phyloP scores from a whole-genome alignment of 2,797 vertebrate genomes.

The Sarcophilus harrisii region DNA sequence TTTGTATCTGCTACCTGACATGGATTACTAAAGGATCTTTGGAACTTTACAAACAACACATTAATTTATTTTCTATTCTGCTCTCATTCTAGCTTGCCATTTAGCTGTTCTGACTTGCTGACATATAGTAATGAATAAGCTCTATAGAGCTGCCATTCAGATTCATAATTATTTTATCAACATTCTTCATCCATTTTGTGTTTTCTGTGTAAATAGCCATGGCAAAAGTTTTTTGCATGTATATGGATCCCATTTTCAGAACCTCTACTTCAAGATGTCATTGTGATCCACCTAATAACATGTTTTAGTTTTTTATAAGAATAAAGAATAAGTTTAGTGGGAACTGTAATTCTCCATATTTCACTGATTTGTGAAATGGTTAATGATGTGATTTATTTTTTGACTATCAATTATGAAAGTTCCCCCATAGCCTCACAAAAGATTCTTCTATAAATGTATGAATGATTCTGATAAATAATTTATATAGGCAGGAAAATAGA shows the following conservation, averaged over 20 bases:
- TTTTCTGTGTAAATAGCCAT: neutral
- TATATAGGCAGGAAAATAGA: neutral
- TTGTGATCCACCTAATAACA: neutral
- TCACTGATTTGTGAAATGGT: neutral
- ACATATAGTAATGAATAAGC: neutral
- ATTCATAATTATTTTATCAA: neutral
- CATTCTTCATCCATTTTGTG: neutral
- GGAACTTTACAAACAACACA: neutral
- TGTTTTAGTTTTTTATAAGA: neutral
- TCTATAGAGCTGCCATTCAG: neutral
- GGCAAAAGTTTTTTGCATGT: neutral
- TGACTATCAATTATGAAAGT: neutral
- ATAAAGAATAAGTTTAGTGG: neutral
- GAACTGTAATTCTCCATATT: neutral
- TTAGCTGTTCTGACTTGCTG: neutral
- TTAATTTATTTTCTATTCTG: neutral
- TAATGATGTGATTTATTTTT: neutral
- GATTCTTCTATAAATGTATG: neutral
- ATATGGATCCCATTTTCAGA: neutral
- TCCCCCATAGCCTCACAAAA: neutral
- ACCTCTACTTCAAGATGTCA: neutral
- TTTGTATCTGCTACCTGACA: no score
- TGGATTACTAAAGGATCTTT: neutral
- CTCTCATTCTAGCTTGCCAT: neutral
- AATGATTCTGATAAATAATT: neutral